These are phyloP conservation scores for Brenthis hecate DNA, from an alignment of 2,888 invertebrate genomes.

Conservation along the genomic window DNA sequence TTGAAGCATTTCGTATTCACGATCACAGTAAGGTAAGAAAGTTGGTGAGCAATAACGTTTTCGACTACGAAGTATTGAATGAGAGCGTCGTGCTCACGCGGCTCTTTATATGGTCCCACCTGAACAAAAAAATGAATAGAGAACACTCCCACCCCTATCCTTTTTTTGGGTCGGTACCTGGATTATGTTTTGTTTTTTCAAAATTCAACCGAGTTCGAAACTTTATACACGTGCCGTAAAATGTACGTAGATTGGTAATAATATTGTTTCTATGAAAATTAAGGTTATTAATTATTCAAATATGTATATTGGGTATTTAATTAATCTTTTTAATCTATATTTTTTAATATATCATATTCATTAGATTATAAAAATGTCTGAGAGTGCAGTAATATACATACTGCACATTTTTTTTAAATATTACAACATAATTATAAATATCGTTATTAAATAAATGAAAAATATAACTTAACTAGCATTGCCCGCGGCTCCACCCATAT, in stretches of 20 bases:
- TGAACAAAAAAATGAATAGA: conserved; percentile 70
- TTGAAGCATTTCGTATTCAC: conserved; percentile 42
- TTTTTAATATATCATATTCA: too few relatives aligned
- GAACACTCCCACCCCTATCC: conserved; percentile 67
- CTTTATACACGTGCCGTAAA: conserved; percentile 73
- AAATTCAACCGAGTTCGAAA: conserved; percentile 38
- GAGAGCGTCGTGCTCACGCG: conserved; percentile 56
- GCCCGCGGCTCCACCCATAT: too few relatives aligned
- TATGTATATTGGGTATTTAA: too few relatives aligned
- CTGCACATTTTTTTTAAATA: too few relatives aligned
- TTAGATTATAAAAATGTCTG: too few relatives aligned
- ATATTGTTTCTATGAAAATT: conserved; percentile 23
- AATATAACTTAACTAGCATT: too few relatives aligned
- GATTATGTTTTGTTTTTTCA: conserved; percentile 41
- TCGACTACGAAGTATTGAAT: conserved; percentile 64
- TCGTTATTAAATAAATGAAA: too few relatives aligned
- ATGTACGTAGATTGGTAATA: conserved; percentile 53
- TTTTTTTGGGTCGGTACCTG: conserved; percentile 72
- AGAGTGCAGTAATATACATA: too few relatives aligned
- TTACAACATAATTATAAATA: too few relatives aligned
- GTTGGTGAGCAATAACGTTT: conserved; percentile 51
- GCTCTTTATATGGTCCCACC: conserved; percentile 66
- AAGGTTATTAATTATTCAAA: too few relatives aligned
- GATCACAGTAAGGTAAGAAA: conserved; percentile 37
- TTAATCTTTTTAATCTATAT: too few relatives aligned